phyloP scores from a whole-genome alignment of 2,888 invertebrate genomes.

The Aquatica leii region DNA sequence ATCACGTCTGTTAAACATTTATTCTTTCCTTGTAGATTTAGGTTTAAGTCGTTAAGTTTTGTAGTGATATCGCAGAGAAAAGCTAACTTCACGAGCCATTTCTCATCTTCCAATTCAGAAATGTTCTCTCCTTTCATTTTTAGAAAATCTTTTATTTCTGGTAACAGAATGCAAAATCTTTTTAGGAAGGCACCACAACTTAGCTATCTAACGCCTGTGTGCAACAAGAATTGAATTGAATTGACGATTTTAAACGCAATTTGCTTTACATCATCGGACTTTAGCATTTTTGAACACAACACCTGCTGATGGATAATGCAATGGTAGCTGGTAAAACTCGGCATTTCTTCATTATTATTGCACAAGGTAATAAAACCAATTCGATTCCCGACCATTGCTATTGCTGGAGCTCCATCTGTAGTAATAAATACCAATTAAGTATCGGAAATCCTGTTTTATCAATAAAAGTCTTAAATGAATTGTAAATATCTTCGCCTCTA shows the following conservation, averaged over 20 bases:
- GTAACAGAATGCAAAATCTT: not conserved
- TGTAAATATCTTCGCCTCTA: conserved; percentile 41
- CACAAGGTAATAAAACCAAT: conserved; percentile 39
- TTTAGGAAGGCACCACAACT: too few species aligned
- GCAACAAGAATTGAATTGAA: conserved; percentile 1
- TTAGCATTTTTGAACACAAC: too few species aligned
- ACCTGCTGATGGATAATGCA: too few species aligned
- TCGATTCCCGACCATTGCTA: conserved; percentile 42
- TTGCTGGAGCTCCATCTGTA: conserved; percentile 45
- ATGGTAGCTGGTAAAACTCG: too few species aligned
- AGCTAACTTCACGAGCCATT: too few species aligned
- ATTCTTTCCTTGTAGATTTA: conserved; percentile 9
- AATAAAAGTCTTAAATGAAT: conserved; percentile 38
- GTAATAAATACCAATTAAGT: conserved; percentile 41
- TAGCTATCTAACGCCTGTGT: conserved; percentile 11
- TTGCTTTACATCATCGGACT: not conserved
- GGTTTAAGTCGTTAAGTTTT: conserved; percentile 6
- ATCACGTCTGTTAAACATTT: conserved; percentile 1
- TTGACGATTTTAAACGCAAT: not conserved
- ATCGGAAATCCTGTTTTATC: conserved; percentile 41
- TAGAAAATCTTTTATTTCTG: conserved; percentile 9
- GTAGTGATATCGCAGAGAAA: too few species aligned
- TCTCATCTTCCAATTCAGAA: not conserved
- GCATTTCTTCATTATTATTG: too few species aligned
- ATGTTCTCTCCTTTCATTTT: conserved; percentile 6